A percentile compares a stretch with the other conserved stretches of the same genome.
These are phyloP conservation scores for Lepus timidus DNA, from an alignment of 2,113 vertebrate genomes.

Conservation along the genomic window DNA sequence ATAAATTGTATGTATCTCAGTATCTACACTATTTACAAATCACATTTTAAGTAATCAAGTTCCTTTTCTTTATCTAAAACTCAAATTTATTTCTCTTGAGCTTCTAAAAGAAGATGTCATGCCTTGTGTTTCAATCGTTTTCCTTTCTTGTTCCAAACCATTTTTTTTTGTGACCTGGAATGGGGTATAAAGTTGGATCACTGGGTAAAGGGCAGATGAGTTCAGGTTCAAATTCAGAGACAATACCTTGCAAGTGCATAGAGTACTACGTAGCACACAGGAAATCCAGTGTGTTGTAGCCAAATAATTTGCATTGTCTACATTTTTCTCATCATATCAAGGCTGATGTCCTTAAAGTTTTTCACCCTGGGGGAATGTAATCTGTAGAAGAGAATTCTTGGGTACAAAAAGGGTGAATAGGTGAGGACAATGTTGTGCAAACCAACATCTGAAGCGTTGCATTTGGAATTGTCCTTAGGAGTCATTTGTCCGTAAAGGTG, in stretches of 20 bases:
- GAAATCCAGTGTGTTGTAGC: accelerated
- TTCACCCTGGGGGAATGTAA: neutral
- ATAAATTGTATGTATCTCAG: neutral
- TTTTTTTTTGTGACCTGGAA: neutral
- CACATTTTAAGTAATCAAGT: neutral
- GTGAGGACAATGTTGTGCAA: no score
- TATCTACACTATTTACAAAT: neutral
- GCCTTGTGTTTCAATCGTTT: neutral
- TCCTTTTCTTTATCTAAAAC: neutral
- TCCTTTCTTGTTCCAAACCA: neutral
- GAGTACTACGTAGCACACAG: neutral
- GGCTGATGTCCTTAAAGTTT: neutral
- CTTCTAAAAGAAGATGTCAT: neutral
- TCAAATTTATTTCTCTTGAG: neutral
- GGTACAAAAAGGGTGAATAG: neutral
- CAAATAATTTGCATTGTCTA: neutral
- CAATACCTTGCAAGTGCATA: neutral
- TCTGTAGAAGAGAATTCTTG: neutral
- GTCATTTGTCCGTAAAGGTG: neutral
- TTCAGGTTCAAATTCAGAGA: neutral
- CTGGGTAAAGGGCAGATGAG: neutral
- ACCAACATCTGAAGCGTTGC: neutral
- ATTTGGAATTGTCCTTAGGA: neutral
- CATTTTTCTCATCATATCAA: neutral
- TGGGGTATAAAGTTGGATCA: neutral